Base-by-base conservation (phyloP, 2,888 invertebrate genomes). In the Agriopis marginaria region DNA sequence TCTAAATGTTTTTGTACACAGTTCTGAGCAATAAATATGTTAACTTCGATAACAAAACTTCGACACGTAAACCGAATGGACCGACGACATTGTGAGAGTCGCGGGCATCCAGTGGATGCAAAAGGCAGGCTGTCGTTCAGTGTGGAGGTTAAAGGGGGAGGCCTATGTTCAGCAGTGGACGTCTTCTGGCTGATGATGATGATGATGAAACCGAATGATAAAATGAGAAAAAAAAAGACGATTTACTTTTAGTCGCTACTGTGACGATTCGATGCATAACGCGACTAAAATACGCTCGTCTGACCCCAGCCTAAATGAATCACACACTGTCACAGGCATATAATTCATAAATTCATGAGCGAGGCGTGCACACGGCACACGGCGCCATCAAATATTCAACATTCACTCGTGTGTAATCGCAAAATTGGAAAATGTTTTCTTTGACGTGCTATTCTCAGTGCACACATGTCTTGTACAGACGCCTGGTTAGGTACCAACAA, bases 341-440 rank as follows among this genome's bases (percentile, higher is more conserved):
- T 88, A 77, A 87, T 88, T 87, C 86, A 88, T 89, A 86, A 85
- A 89, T 89, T 87, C 88, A 85, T 83, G 81, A 70, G 73, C 59
- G 56, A 61, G 55, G 58, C 64, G 67, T 70, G 68, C 69, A 66
- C 59, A 69, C 32, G 45, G 66, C 70, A 66, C 56, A 69, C 51
- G 54, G 75, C n/a, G 60, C 47, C 82, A 86, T 86, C 80, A 83
- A 82, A 84, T 83, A 88, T 87, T 86, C 87, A 82, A 76, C 77
- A 72, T 73, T 75, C 72, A 73, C 72, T 74, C 76, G 77, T 69
- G 78, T 81, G 79, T 83, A 80, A 83, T 85, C 82, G 78, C 85
- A 86, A 87, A 88, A 86, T 88, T 86, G 84, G 86, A 88, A 85
- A 84, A 85, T 85, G 84, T 84, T 83, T 85, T 83, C 81, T 83